phyloP scores from a whole-genome alignment of 2,797 vertebrate species.

The Mycteria americana region DNA sequence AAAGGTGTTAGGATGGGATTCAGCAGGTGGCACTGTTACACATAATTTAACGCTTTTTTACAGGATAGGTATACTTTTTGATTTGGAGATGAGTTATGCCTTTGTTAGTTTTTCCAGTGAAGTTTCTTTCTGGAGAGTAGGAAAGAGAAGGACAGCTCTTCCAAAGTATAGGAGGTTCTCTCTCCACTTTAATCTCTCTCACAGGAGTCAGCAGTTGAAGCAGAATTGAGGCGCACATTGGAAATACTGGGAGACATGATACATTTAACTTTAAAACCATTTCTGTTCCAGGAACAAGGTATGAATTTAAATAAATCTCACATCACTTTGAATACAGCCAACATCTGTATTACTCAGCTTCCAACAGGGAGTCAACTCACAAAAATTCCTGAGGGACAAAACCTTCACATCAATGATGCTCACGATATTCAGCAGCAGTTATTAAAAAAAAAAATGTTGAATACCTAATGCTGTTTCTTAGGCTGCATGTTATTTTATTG shows the following conservation, averaged over 20 bases:
- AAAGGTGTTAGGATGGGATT: constrained; percentile 1
- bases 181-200: neutral
- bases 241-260: neutral
- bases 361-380: neutral
- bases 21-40: constrained; percentile 57
- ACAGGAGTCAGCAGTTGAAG: neutral
- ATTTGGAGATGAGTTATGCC: neutral
- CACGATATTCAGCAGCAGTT: neutral
- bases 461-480: neutral
- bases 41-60: constrained; percentile 10
- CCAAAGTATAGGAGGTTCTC: neutral
- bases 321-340: neutral
- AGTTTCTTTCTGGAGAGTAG: neutral
- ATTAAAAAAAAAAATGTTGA: neutral
- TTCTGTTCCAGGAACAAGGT: neutral
- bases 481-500: neutral
- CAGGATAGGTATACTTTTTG: neutral
- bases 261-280: neutral
- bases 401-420: neutral
- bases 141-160: neutral
- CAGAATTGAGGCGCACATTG: neutral
- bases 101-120: neutral
- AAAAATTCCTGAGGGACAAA: neutral
- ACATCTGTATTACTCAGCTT: neutral
- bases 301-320: neutral